phyloP scores from a whole-genome alignment of 2,888 invertebrate species.

The Ichneumoninae sp. region DNA sequence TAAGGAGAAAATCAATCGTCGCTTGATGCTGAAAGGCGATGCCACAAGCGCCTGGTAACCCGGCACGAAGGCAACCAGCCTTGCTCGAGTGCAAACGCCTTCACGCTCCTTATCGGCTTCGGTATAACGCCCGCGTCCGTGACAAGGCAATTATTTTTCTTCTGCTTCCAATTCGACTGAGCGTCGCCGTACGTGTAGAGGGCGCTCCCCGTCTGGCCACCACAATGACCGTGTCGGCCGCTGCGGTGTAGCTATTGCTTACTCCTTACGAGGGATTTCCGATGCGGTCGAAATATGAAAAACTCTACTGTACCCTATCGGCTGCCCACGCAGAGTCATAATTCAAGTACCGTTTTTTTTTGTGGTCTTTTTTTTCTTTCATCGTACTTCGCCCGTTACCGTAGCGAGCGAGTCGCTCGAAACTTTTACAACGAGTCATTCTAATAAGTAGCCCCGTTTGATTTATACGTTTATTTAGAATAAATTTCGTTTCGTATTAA shows the following conservation, averaged over 20 bases:
- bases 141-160: no score
- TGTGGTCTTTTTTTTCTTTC: neutral
- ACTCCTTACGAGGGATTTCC: neutral
- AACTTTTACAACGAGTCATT: neutral
- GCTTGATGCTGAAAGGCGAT: no score
- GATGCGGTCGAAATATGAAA: neutral
- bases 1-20: no score
- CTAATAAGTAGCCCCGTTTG: neutral
- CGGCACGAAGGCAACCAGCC: no score
- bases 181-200: neutral
- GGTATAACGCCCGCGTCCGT: no score
- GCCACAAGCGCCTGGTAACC: no score
- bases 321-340: neutral
- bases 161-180: neutral
- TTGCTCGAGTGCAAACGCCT: no score
- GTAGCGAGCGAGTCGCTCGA: neutral
- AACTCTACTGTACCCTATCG: neutral
- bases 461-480: no score
- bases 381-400: neutral
- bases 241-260: neutral
- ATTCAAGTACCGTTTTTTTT: neutral
- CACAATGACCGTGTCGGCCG: constrained; percentile 21
- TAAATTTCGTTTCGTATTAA: no score
- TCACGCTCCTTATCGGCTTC: no score
- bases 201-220: neutral